Conservation (phyloP, 2,797 vertebrate species). For the Lagothrix lagotricha region DNA sequence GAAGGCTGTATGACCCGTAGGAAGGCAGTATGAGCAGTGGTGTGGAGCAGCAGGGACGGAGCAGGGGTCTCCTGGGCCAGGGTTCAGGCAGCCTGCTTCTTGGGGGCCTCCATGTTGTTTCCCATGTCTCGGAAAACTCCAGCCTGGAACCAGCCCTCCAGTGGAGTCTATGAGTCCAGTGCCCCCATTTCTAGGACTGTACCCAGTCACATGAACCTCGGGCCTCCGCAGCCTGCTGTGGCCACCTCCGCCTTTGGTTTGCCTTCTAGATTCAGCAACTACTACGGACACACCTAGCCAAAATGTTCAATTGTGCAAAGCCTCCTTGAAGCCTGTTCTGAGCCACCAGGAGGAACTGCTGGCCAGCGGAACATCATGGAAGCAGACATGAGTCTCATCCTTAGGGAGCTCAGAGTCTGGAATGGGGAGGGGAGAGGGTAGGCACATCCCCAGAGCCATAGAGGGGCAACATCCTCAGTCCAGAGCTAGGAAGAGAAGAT, state of each 20-base stretch:
- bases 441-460: neutral
- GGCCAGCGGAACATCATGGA: neutral
- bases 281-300: no score
- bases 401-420: neutral
- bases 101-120: neutral
- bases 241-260: neutral
- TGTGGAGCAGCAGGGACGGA: neutral
- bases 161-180: neutral
- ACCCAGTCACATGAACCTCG: neutral
- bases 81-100: neutral
- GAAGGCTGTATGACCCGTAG: neutral
- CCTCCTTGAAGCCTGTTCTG: neutral
- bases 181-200: neutral
- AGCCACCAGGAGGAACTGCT: neutral
- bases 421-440: neutral
- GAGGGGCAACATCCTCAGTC: neutral
- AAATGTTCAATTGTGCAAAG: neutral
- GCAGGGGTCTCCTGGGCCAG: neutral
- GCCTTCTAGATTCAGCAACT: neutral
- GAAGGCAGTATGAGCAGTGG: neutral
- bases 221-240: neutral
- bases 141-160: neutral
- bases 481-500: neutral
- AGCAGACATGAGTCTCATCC: neutral
- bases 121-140: neutral